Evolutionary conservation across 2,113 vertebrate genomes (phyloP).

Genomic region (Heteronetta atricapilla): DNA sequence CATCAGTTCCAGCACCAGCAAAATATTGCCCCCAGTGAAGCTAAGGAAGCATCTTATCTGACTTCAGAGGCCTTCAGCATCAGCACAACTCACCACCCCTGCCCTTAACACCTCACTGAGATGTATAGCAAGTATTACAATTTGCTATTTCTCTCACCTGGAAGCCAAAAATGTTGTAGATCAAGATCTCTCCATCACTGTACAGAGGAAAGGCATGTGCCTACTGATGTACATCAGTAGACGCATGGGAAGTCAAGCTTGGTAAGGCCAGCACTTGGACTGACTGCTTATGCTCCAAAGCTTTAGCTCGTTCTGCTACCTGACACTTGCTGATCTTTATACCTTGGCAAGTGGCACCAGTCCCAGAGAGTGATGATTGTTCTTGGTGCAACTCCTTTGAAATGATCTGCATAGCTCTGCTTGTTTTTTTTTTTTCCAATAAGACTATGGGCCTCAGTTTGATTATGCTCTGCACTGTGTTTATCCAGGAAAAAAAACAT

Average conservation of each 20-base stretch:
- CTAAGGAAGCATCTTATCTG: neutral
- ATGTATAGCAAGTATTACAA: neutral
- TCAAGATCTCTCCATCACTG: neutral
- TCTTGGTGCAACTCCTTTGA: neutral
- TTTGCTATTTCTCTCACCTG: neutral
- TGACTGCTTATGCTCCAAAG: neutral
- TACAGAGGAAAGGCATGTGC: neutral
- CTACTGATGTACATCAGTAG: neutral
- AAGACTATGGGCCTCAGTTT: neutral
- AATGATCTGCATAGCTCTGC: neutral
- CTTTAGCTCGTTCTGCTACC: neutral
- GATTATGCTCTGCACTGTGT: neutral
- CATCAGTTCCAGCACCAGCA: neutral
- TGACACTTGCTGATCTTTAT: neutral
- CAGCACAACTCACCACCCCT: neutral
- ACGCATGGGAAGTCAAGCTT: neutral
- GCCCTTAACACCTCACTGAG: neutral
- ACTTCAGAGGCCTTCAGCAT: neutral
- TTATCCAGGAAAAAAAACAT: neutral
- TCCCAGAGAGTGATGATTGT: neutral
- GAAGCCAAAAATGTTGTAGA: neutral
- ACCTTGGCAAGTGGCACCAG: neutral
- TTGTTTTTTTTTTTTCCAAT: fast-evolving
- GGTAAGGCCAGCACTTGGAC: neutral
- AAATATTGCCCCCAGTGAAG: neutral